These are phyloP conservation scores for Halcyon malimbica DNA, from an alignment of 2,113 vertebrate species.

Conservation along the genomic window DNA sequence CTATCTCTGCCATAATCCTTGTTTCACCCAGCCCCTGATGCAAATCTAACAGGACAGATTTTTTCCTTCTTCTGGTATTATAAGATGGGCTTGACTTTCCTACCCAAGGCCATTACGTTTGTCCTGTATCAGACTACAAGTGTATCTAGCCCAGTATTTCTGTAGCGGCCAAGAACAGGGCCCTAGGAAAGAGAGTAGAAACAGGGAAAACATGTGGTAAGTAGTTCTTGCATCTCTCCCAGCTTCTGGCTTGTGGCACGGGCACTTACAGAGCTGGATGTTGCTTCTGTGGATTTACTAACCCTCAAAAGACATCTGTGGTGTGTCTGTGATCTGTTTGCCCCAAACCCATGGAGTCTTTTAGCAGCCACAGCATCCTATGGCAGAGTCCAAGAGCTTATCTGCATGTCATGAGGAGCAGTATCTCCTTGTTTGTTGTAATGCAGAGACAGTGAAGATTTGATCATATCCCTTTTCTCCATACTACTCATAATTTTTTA, in stretches of 20 bases:
- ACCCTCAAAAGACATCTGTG: background rate
- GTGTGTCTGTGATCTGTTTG: background rate
- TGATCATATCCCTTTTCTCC: background rate
- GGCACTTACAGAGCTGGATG: background rate
- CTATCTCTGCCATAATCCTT: background rate
- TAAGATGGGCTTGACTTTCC: background rate
- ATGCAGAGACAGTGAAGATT: background rate
- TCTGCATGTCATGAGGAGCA: background rate
- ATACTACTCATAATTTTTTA: background rate
- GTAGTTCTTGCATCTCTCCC: background rate
- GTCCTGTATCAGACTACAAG: background rate
- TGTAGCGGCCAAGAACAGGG: background rate
- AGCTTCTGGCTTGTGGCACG: background rate
- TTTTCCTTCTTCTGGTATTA: background rate
- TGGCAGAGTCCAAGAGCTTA: background rate
- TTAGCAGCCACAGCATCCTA: accelerated
- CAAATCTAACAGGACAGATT: background rate
- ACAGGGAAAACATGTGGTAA: background rate
- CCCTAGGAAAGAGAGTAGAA: background rate
- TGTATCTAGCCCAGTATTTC: background rate
- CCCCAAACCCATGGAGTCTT: background rate
- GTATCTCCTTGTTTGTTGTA: background rate
- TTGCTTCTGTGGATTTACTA: background rate
- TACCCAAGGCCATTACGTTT: background rate
- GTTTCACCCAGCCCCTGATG: background rate